Evolutionary conservation across 2,888 invertebrate genomes (phyloP), one percentile per base, ranked within the genome.

Genomic region (Linyphia triangularis): DNA sequence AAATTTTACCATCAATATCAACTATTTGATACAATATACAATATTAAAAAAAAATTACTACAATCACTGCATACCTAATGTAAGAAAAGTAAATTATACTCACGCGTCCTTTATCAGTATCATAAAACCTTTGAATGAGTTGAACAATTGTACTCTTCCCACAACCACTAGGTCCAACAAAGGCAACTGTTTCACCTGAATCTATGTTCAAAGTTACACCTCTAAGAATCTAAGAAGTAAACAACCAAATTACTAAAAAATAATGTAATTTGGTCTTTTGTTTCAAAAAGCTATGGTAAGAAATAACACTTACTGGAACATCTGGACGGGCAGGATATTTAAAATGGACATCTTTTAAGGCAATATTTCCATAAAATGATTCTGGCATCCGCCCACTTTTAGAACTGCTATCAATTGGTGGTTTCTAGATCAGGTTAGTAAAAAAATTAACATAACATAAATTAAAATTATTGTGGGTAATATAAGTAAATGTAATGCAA

Each of bases 271-370:
- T 19, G 22, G 33, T 24, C 6, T 37, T 0, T 33, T 16, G 24
- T 37, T 78, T 10, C 26, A 26, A 16, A 37, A 33, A 13, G 24
- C 16, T 61, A 67, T 51, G 9, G 5, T 28, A 30, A 24, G n/a
- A 16, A 65, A 22, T 24, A 28, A 10, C 19, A 59, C 89, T 79
- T 77, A 90, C 90, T 13, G 92, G 91, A 30, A 93, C 92, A 37
- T 95, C 94, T 0, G 93, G 92, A 70, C 96, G 94, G 0, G 95
- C 93, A 0, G 96, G 95, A 93, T 97, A 98, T 0, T 93, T 93
- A 92, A 97, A 98, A 63, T 92, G 93, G 0, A 99, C 94, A 91
- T 96, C 94, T 78, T 95, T 94, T 92, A 98, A 96, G 13, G 94
- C 92, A 89, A 99, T 95, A 91, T 96, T 95, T 0, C 98, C 97